phyloP scores from a whole-genome alignment of 2,797 vertebrate genomes.

The Ciconia nigra region DNA sequence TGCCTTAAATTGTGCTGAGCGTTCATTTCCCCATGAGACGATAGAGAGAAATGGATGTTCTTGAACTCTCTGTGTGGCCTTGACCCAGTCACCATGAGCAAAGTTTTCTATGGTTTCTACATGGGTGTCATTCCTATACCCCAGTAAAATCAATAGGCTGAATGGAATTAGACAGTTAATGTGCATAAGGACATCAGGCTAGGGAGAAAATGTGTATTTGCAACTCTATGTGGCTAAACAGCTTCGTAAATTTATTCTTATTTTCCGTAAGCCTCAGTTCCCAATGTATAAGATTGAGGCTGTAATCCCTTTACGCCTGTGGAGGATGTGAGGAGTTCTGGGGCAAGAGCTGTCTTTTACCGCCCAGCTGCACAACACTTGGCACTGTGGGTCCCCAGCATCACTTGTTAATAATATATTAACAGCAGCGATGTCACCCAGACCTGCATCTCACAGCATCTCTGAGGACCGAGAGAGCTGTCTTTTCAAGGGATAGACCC shows the following conservation, averaged over 20 bases:
- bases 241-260: background rate
- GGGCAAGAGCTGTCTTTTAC: background rate
- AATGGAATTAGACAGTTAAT: background rate
- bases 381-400: background rate
- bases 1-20: background rate
- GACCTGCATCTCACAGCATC: background rate
- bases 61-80: background rate
- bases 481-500: background rate
- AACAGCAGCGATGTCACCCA: background rate
- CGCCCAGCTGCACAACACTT: background rate
- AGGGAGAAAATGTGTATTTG: background rate
- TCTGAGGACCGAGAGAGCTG: accelerated
- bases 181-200: background rate
- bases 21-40: background rate
- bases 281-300: background rate
- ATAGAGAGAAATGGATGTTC: background rate
- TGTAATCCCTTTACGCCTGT: background rate
- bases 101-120: background rate
- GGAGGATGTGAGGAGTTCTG: background rate
- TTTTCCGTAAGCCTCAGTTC: background rate
- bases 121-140: background rate
- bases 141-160: background rate
- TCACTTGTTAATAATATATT: background rate
- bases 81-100: background rate
- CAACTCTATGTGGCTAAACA: background rate